A percentile compares a stretch with the other conserved stretches of the same genome.
Conservation (phyloP, 2,113 vertebrate genomes). For the Pelodiscus sinensis region DNA sequence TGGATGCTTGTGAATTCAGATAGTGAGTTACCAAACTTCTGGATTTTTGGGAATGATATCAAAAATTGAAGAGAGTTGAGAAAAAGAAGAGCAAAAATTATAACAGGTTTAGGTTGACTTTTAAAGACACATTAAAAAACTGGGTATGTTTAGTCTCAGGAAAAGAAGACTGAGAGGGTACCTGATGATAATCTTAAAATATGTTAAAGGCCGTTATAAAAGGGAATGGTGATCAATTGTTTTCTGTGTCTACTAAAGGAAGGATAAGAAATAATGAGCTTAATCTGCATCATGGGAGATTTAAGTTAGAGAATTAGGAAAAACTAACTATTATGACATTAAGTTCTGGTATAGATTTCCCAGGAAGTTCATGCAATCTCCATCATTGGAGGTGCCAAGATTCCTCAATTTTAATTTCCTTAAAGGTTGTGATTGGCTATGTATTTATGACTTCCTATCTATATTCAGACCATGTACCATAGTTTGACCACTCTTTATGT, state of each 20-base stretch:
- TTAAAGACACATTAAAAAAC: neutral
- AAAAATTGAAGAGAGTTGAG: neutral
- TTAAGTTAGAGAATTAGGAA: neutral
- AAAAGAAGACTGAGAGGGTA: neutral
- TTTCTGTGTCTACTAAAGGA: neutral
- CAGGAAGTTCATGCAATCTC: neutral
- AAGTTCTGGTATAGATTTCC: neutral
- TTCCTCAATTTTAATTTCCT: neutral
- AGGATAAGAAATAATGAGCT: neutral
- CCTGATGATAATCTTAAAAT: neutral
- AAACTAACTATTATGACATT: neutral
- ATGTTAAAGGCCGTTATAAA: neutral
- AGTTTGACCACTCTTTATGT: neutral
- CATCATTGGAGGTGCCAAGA: neutral
- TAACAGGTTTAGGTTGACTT: neutral
- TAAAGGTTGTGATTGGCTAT: neutral
- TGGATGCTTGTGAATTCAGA: neutral
- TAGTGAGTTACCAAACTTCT: slow-evolving; percentile 5
- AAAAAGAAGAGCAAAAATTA: neutral
- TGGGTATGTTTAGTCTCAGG: neutral
- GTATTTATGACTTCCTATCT: neutral
- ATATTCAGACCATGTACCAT: neutral
- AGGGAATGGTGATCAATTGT: neutral
- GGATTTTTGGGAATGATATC: neutral
- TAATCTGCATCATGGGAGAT: neutral